Evolutionary conservation across 2,797 vertebrate genomes (phyloP).

Genomic region (Pipistrellus pygmaeus): DNA sequence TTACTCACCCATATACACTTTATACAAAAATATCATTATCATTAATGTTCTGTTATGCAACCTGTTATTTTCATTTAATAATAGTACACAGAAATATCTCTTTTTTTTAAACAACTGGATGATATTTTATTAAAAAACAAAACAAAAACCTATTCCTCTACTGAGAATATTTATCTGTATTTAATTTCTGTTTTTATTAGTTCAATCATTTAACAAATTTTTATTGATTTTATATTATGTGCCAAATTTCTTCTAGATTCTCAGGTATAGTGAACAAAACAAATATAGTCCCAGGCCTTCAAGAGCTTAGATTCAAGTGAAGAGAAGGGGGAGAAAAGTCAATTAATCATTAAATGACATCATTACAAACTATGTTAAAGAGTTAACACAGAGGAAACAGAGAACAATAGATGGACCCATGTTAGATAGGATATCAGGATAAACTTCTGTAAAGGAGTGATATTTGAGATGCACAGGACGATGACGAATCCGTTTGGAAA

Average conservation of each 20-base stretch:
- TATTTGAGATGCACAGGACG: conserved; percentile 7
- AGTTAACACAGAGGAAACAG: background rate
- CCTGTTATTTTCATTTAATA: background rate
- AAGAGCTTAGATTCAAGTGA: background rate
- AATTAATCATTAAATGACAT: background rate
- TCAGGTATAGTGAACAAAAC: background rate
- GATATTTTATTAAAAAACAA: background rate
- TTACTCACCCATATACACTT: background rate
- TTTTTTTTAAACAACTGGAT: conserved; percentile 38
- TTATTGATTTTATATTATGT: background rate
- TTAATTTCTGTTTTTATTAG: conserved; percentile 37
- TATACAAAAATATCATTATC: background rate
- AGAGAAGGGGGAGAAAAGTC: background rate
- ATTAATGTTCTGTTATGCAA: background rate
- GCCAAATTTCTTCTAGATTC: background rate
- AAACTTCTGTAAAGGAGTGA: background rate
- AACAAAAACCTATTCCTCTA: background rate
- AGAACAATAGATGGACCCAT: background rate
- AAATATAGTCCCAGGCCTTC: background rate
- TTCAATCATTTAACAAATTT: background rate
- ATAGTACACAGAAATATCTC: background rate
- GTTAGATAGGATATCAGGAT: background rate
- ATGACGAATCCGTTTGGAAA: background rate
- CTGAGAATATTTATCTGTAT: background rate
- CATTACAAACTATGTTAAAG: conserved; percentile 19